Evolutionary conservation across 2,113 vertebrate species (phyloP), one percentile per base, ranked within the genome.

Genomic region (Heloderma charlesbogerti): DNA sequence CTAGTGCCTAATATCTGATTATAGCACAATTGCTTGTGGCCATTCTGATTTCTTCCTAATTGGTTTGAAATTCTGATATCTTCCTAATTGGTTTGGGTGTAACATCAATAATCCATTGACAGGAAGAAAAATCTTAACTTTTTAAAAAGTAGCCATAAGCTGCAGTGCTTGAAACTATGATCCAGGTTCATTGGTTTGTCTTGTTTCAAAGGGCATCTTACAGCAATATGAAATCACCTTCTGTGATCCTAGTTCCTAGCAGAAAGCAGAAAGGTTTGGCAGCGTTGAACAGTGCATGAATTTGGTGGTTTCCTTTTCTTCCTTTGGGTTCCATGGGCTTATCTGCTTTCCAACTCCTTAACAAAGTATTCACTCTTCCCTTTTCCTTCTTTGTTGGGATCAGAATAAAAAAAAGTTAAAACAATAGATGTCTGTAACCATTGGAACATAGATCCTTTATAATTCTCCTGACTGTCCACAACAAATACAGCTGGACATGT

Each of bases 161-260:
- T 86, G 93, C 90, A 75, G 88, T 90, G 77, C 91, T 78, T 84
- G 91, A 88, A 91, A 89, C 92, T 91, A 81, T 93, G 88, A 87
- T 57, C 66, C 79, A 94, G 45, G 93, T 95, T 90, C 92, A 95
- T 95, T 86, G 37, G 43, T 87, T 95, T 91, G 6, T 88, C 94
- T 94, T 93, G 83, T 94, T 91, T 84, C 75, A 88, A 90, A 91
- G 89, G 92, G 25, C 8, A 63, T 78, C 0, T 81, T 92, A 92
- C 90, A 94, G 89, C 91, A 79, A 92, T 93, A 90, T 95, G 43
- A 81, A 69, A 72, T 84, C 74, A 90, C 27, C 48, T 80, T 87
- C 91, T 66, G 51, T 63, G 90, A 92, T 89, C 90, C 94, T 90
- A 94, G 91, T 54, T 91, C 25, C 88, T 90, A 85, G 93, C 79